These are phyloP conservation scores for Phymastichus coffea DNA, from an alignment of 1,140 invertebrate genomes.

Conservation along the genomic window DNA sequence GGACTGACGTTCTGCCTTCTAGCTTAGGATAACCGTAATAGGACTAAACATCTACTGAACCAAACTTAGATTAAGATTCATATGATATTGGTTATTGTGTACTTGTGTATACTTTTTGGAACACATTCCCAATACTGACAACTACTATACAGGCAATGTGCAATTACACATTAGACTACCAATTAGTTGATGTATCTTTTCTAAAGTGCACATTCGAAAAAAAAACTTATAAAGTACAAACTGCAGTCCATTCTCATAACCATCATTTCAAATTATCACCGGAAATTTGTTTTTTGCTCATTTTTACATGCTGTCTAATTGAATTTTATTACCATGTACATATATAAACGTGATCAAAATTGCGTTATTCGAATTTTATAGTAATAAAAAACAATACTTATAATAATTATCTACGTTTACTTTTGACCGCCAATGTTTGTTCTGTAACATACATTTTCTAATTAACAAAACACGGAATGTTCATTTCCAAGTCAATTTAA, in stretches of 20 bases:
- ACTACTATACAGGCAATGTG: constrained; percentile 1
- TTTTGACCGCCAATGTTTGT: too few species aligned
- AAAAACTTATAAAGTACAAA: too few species aligned
- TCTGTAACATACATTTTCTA: too few species aligned
- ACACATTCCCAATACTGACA: constrained; percentile 22
- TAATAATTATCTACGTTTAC: too few species aligned
- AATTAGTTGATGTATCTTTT: constrained; percentile 3
- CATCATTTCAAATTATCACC: constrained; percentile 4
- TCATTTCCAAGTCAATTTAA: too few species aligned
- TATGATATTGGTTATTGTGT: constrained; percentile 10
- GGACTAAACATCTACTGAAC: constrained; percentile 8
- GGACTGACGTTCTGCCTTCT: constrained; percentile 4
- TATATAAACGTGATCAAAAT: neutral
- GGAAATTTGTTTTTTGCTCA: constrained; percentile 2
- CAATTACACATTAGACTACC: constrained; percentile 5
- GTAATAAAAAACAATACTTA: neutral
- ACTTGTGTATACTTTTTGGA: neutral
- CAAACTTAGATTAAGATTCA: constrained; percentile 19
- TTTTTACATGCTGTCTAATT: constrained; percentile 3
- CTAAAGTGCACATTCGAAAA: constrained; percentile 1
- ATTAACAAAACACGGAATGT: too few species aligned
- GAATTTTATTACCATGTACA: neutral
- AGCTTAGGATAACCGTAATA: neutral
- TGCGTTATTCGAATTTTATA: neutral
- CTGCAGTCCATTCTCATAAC: neutral